Base-by-base conservation (phyloP, 2,888 invertebrate genomes). In the Ochlodes sylvanus region DNA sequence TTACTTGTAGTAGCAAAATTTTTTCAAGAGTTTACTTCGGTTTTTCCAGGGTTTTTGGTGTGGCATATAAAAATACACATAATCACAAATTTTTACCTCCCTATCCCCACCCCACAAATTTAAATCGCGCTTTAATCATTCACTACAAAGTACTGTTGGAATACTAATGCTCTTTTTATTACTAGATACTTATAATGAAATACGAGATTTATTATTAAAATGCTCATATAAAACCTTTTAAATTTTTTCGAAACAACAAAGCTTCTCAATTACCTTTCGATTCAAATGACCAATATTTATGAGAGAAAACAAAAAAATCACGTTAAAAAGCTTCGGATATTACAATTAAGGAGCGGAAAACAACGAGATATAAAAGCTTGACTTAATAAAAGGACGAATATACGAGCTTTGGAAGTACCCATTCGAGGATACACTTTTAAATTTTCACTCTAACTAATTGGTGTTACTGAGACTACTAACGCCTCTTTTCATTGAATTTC, bases 401-500 rank as follows among this genome's bases (percentile, higher is more conserved):
- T 70, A 65, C 71, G 73, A 81, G 78, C 34, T 34, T 38, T 54
- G 54, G 32, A 63, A 56, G 44, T 44, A 44, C 44, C 19, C 55
- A 47, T 64, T 56, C 12, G 34, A 47, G 44, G n/a, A 21, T 44
- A 47, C 32, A 58, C 42, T 57, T 65, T 50, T 65, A 50, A 58
- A 79, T 72, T 72, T 85, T 71, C 73, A 56, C 69, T 73, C 50
- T 70, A 68, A 74, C 71, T 81, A 80, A 84, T 84, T 82, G 77
- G 70, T 56, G 70, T 75, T 75, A 77, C 71, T 57, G 66, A 71
- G 72, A 73, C 63, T 63, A 67, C 44, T 61, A 61, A 71, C 61
- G 68, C 71, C 71, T 68, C 72, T 69, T 70, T 71, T 69, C 67
- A 70, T 69, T 61, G 21, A 68, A 68, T 65, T 68, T 66, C 34